Base-by-base conservation (phyloP, 2,797 vertebrate genomes). In the Oryzias sinensis region DNA sequence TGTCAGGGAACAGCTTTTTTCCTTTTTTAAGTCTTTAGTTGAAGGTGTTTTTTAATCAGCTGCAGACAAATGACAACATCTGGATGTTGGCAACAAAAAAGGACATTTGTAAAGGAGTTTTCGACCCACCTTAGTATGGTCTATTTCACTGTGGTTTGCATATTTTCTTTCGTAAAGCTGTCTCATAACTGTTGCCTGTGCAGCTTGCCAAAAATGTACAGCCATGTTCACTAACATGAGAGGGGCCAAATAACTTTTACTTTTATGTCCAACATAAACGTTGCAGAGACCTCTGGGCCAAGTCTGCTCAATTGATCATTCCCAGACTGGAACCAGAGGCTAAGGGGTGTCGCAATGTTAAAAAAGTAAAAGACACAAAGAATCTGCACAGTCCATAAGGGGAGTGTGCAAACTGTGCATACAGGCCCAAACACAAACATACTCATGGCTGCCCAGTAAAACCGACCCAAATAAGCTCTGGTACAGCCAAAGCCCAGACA, bases 31-130 rank as follows among this genome's bases (percentile, higher is more conserved):
- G 55, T 74, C 46, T 73, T 49, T 83, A 68, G 75, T 40, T 4
- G 22, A 22, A 43, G 50, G 77, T 78, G 69, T 83, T 87, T 81
- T 74, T 70, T 79, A 80, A 85, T 90, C 80, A 83, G 78, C 70
- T 50, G 75, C 63, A 76, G 72, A 81, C 67, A 56, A 65, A 70
- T 63, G 76, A 68, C 69, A 79, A 82, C 77, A 77, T 84, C 70
- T 77, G 73, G 56, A 46, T 40, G 29, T 59, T 55, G 47, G 53
- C 59, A 56, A 16, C 20, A 17, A 22, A 20, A 51, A 58, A 51
- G 59, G 58, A 73, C 61, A 55, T 74, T 80, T 86, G 80, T 63
- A 43, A 55, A 55, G 40, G 18, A 52, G 8, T 53, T 62, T 76
- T 67, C 71, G 58, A 77, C 71, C 59, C 43, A 56, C 59, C 69